Conservation (phyloP, 2,113 vertebrate genomes). For the Gobio gobio region DNA sequence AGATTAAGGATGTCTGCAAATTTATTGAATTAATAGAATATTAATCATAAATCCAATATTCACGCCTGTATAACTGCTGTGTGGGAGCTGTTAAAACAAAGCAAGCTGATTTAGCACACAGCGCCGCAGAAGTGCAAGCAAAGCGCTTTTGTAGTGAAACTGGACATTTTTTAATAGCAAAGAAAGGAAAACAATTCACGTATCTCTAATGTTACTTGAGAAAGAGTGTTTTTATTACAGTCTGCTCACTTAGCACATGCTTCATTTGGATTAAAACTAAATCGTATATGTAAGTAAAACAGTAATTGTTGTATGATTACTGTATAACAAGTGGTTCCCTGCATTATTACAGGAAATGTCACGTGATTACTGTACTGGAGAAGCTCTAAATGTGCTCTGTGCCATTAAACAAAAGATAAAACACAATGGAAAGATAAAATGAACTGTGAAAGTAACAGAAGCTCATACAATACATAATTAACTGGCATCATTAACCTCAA, state of each 20-base stretch:
- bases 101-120: neutral
- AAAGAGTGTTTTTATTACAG: too few relatives aligned
- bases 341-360: neutral
- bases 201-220: too few relatives aligned
- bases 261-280: neutral
- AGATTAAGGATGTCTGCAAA: neutral
- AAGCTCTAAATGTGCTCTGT: neutral
- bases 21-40: neutral
- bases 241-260: neutral
- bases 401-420: too few relatives aligned
- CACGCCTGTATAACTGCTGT: neutral
- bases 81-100: neutral
- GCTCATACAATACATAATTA: too few relatives aligned
- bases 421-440: too few relatives aligned
- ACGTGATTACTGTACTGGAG: neutral
- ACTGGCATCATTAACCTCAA: too few relatives aligned
- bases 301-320: neutral
- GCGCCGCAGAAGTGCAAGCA: neutral
- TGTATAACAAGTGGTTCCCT: neutral
- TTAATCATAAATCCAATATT: conserved; percentile 9
- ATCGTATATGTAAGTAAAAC: neutral
- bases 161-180: neutral
- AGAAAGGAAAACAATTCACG: too few relatives aligned
- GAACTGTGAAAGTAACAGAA: too few relatives aligned
- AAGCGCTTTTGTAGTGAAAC: neutral